A percentile compares a stretch with the other conserved stretches of the same genome.
These are phyloP conservation scores for Acanthosepion pharaonis DNA, from an alignment of 2,888 invertebrate species.

Conservation along the genomic window DNA sequence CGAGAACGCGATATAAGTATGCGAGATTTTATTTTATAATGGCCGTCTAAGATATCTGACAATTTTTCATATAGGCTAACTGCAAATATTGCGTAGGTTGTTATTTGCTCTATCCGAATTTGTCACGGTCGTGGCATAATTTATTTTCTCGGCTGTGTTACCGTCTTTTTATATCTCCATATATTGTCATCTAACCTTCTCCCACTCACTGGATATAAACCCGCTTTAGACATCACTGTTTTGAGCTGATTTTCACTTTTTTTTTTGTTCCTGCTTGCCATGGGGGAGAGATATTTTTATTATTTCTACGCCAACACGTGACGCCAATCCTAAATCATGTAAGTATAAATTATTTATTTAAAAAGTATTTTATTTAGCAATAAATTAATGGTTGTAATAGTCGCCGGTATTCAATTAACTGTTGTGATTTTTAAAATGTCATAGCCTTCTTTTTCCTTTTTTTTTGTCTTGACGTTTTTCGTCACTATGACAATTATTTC, in stretches of 20 bases:
- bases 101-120: background rate
- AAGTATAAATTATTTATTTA: background rate
- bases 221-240: background rate
- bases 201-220: background rate
- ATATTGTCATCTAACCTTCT: background rate
- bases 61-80: background rate
- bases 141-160: background rate
- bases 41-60: background rate
- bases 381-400: background rate
- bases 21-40: background rate
- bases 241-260: background rate
- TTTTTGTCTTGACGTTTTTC: too few species aligned
- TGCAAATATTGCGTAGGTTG: background rate
- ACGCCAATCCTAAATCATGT: background rate
- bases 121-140: background rate
- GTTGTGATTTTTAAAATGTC: too few species aligned
- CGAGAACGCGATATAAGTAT: background rate
- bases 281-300: background rate
- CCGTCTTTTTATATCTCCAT: background rate
- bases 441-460: too few species aligned
- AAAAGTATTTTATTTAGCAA: background rate
- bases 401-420: background rate
- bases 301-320: constrained; percentile 14
- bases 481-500: too few species aligned
- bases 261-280: background rate